Conservation (phyloP, 1,140 invertebrate species). For the Penaeus indicus region DNA sequence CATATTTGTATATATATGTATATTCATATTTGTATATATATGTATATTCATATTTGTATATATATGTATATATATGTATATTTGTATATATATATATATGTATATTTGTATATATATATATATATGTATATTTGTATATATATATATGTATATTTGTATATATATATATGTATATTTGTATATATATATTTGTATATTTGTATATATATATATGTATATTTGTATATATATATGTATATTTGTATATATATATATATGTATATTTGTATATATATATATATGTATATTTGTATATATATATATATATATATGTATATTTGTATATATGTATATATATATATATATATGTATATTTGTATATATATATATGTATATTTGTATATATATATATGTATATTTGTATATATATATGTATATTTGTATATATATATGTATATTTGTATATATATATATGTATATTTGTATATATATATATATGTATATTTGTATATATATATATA, state of each 20-base stretch:
- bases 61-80: not conserved
- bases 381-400: not conserved
- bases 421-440: not conserved
- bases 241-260: not conserved
- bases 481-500: no score
- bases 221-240: not conserved
- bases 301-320: not conserved
- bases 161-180: not conserved
- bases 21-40: no score
- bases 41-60: not conserved
- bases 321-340: not conserved
- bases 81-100: not conserved
- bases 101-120: not conserved
- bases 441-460: not conserved
- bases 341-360: not conserved
- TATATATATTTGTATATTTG: no score
- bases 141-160: not conserved
- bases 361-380: not conserved
- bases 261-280: no score
- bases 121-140: no score
- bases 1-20: not conserved
- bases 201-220: not conserved
- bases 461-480: no score
- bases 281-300: not conserved
- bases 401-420: not conserved